These are phyloP conservation scores for Unio delphinus DNA, from an alignment of 2,888 invertebrate genomes.

Conservation along the genomic window DNA sequence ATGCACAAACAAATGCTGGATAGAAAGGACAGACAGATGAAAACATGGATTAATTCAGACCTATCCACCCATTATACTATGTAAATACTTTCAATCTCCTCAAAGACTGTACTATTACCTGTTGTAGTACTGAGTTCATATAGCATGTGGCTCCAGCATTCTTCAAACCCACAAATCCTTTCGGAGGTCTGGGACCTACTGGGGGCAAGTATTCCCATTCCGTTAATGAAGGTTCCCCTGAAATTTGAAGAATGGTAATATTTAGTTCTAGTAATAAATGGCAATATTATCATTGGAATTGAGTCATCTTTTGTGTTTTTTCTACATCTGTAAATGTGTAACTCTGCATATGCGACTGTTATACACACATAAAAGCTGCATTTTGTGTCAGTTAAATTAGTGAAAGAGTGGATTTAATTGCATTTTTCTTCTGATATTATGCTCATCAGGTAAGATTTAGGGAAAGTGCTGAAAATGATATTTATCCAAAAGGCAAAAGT, in stretches of 20 bases:
- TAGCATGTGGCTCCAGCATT: constrained; percentile 99
- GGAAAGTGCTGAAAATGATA: too few species aligned
- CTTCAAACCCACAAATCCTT: constrained; percentile 96
- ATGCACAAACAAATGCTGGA: not conserved
- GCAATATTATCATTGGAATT: too few species aligned
- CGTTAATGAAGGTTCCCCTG: constrained; percentile 83
- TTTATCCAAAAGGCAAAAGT: too few species aligned
- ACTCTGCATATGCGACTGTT: not conserved
- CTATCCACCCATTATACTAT: not conserved
- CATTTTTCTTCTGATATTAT: too few species aligned
- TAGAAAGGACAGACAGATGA: not conserved
- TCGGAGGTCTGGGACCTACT: constrained; percentile 89
- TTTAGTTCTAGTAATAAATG: not conserved
- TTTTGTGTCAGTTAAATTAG: too few species aligned
- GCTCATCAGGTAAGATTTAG: too few species aligned
- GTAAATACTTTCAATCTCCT: not conserved
- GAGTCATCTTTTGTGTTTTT: too few species aligned
- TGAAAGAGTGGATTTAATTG: too few species aligned
- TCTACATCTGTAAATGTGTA: not conserved
- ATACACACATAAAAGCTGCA: not conserved
- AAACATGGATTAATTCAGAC: not conserved
- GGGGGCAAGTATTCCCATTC: constrained; percentile 99
- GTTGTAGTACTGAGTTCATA: constrained; percentile 99
- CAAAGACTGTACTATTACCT: constrained; percentile 71
- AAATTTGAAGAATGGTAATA: constrained; percentile 9